These are phyloP conservation scores for Odontesthes bonariensis DNA, from an alignment of 2,113 vertebrate genomes.

Conservation along the genomic window DNA sequence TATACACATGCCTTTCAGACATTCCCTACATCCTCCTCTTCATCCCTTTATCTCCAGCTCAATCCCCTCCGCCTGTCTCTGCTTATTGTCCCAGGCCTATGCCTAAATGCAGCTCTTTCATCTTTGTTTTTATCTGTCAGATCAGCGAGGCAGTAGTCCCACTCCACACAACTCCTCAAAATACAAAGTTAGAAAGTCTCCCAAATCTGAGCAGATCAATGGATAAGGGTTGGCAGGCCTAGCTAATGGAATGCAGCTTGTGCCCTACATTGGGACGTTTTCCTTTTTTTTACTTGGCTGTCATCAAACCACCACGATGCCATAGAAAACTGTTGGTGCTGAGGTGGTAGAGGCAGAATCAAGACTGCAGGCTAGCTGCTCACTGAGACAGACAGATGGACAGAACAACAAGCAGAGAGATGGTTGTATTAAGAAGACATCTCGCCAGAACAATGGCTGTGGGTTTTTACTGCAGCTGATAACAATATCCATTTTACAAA, in stretches of 20 bases:
- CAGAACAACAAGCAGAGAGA: conserved; percentile 23
- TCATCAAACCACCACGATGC: conserved; percentile 61
- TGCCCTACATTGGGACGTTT: conserved; percentile 80
- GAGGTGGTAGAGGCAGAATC: background rate
- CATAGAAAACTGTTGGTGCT: conserved; percentile 22
- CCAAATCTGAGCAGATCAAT: conserved; percentile 78
- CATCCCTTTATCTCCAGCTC: conserved; percentile 67
- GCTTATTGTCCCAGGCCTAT: conserved; percentile 70
- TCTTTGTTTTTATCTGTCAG: conserved; percentile 81
- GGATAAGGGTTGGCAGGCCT: conserved; percentile 79
- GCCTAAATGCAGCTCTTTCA: conserved; percentile 77
- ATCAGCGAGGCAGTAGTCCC: conserved; percentile 72
- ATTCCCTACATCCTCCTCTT: conserved; percentile 60
- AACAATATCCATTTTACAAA: background rate
- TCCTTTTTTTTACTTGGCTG: conserved; percentile 52
- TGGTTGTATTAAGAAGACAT: conserved; percentile 8
- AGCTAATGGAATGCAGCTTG: conserved; percentile 79
- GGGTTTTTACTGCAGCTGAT: conserved; percentile 15
- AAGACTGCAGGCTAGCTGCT: conserved; percentile 14
- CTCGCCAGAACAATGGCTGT: conserved; percentile 4
- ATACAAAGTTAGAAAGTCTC: conserved; percentile 80
- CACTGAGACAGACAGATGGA: conserved; percentile 37
- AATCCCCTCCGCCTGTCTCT: conserved; percentile 41
- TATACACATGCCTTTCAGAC: conserved; percentile 18
- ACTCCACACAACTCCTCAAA: conserved; percentile 72